These are phyloP conservation scores for Phrixothrix hirtus DNA, from an alignment of 2,888 invertebrate species.

Conservation along the genomic window DNA sequence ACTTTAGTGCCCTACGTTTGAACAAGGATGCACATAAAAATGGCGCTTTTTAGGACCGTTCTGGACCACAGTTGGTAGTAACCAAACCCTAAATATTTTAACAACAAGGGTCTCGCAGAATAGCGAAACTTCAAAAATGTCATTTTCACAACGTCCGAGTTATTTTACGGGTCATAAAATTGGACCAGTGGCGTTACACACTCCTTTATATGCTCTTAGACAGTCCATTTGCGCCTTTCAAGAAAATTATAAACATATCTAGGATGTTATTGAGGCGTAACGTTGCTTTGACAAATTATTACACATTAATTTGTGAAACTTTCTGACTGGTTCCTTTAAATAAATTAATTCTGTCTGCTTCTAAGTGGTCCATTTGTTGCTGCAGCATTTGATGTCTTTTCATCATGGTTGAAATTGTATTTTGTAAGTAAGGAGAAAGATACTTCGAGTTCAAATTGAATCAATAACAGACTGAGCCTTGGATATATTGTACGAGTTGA, in stretches of 20 bases:
- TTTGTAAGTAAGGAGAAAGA: slow-evolving; percentile 14
- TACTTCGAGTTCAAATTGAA: slow-evolving; percentile 33
- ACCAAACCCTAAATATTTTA: slow-evolving; percentile 38
- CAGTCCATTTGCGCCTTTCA: neutral
- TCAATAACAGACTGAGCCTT: slow-evolving; percentile 28
- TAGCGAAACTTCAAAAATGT: slow-evolving; percentile 30
- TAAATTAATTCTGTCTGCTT: slow-evolving; percentile 3
- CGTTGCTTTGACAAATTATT: slow-evolving; percentile 13
- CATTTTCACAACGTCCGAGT: slow-evolving; percentile 33
- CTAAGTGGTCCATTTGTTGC: neutral
- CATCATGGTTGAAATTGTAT: slow-evolving; percentile 16
- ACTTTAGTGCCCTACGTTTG: slow-evolving; percentile 16
- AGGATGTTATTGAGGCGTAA: no score
- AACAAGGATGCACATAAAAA: slow-evolving; percentile 31
- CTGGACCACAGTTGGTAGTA: slow-evolving; percentile 31
- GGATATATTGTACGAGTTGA: slow-evolving; percentile 32
- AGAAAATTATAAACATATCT: neutral
- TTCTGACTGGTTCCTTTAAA: neutral
- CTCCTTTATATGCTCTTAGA: neutral
- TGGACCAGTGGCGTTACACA: slow-evolving; percentile 17
- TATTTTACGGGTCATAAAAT: slow-evolving; percentile 34
- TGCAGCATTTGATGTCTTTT: slow-evolving; percentile 13
- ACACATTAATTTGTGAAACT: slow-evolving; percentile 5
- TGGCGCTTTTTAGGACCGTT: slow-evolving; percentile 24
- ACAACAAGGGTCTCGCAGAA: slow-evolving; percentile 32